Percentiles rank a stretch among this genome's conserved stretches.
Evolutionary conservation across 2,113 vertebrate species (phyloP).

Genomic region (Poecilia latipinna): DNA sequence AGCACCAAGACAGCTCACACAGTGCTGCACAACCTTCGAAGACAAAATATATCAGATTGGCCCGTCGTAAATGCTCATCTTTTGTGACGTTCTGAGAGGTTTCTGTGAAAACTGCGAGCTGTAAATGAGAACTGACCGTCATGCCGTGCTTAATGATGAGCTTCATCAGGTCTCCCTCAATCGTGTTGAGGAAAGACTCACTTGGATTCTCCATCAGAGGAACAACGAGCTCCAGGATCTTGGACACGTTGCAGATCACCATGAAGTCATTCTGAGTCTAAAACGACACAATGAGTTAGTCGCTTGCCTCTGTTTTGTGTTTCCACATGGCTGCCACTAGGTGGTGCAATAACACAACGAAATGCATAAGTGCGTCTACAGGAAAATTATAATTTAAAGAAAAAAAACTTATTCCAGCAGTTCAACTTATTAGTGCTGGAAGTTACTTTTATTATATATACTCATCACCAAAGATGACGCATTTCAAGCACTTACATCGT

Average conservation of each 20-base stretch:
- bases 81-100: not conserved
- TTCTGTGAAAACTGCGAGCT: not conserved
- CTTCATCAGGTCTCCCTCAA: conserved; percentile 99
- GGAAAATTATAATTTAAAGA: not conserved
- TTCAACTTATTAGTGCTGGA: not conserved
- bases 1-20: conserved; percentile 96
- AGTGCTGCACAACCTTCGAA: conserved; percentile 93
- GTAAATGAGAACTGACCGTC: conserved; percentile 83
- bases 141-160: conserved; percentile 99
- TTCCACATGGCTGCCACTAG: conserved; percentile 28
- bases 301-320: not conserved
- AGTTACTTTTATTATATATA: not conserved
- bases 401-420: not conserved
- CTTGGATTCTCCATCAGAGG: conserved; percentile 96
- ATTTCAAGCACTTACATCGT: not conserved
- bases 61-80: not conserved
- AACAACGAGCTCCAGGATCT: conserved; percentile 95
- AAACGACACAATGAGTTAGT: conserved; percentile 11
- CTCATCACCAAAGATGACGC: too few relatives aligned
- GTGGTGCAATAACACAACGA: conserved; percentile 4
- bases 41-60: not conserved
- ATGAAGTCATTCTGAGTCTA: conserved; percentile 98
- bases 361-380: not conserved
- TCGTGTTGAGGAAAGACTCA: conserved; percentile 94
- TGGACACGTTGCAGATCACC: conserved; percentile 98